These are phyloP conservation scores for Notothenia coriiceps DNA, from an alignment of 2,113 vertebrate species.

Conservation along the genomic window DNA sequence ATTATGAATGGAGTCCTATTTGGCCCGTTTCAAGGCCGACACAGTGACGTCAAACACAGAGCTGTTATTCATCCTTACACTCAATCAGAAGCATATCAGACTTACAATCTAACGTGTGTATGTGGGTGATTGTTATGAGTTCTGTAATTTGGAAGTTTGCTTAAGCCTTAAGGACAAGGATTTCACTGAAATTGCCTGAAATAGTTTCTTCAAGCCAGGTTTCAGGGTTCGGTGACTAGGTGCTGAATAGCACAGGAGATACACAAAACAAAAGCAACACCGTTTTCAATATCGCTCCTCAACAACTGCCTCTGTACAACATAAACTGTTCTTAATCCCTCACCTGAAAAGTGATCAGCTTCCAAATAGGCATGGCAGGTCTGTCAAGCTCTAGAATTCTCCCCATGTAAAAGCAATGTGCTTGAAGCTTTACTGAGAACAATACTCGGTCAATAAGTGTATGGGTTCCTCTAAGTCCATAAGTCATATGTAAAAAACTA, in stretches of 20 bases:
- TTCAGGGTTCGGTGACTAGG: not conserved
- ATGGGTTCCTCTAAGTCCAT: too few relatives aligned
- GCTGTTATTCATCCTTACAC: conserved; percentile 52
- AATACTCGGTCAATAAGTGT: not conserved
- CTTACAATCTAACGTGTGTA: not conserved
- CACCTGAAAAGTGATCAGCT: not conserved
- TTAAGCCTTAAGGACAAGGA: not conserved
- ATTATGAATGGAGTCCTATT: conserved; percentile 58
- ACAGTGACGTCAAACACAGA: conserved; percentile 47
- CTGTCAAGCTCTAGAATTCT: not conserved
- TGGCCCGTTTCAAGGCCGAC: conserved; percentile 29
- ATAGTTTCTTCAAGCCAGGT: not conserved
- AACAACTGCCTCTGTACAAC: not conserved
- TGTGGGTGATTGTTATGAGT: not conserved
- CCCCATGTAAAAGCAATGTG: not conserved
- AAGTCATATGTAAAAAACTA: too few relatives aligned
- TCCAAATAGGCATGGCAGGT: not conserved
- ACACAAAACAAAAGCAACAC: not conserved
- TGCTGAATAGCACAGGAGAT: too few relatives aligned
- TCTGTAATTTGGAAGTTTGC: not conserved
- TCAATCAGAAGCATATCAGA: conserved; percentile 19
- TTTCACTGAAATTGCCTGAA: conserved; percentile 2
- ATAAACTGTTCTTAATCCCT: not conserved
- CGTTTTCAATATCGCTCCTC: not conserved
- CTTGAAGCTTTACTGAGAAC: not conserved